Conservation (phyloP, 2,888 invertebrate genomes). For the Zootermopsis nevadensis region DNA sequence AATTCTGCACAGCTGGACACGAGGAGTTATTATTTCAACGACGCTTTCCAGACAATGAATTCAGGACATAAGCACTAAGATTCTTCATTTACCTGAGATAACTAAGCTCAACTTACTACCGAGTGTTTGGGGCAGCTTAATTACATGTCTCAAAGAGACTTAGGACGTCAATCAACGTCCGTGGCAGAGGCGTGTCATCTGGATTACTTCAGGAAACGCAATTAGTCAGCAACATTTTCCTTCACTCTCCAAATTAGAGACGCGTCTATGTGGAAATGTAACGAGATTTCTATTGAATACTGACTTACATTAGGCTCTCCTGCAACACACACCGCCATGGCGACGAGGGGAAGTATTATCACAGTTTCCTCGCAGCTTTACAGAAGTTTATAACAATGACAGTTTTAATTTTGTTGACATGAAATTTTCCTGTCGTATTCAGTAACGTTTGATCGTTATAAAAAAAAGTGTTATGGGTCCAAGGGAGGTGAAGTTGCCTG, state of each 20-base stretch:
- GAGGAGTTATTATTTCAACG: no score
- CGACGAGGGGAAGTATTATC: not conserved
- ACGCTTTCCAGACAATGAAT: no score
- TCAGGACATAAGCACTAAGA: no score
- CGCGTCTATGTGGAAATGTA: not conserved
- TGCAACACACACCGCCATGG: not conserved
- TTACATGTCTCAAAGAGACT: not conserved
- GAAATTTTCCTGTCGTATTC: conserved; percentile 24
- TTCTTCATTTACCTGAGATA: no score
- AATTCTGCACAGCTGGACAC: no score
- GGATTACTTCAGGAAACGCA: not conserved
- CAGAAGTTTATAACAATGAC: conserved; percentile 30
- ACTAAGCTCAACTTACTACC: no score
- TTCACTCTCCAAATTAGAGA: not conserved
- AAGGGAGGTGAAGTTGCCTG: not conserved
- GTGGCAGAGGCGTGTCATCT: not conserved
- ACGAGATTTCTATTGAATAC: not conserved
- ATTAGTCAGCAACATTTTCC: not conserved
- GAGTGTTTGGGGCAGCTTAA: not conserved
- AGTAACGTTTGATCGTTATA: conserved; percentile 8
- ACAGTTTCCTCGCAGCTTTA: not conserved
- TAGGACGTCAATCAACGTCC: not conserved
- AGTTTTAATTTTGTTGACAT: conserved; percentile 39
- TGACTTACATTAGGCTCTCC: not conserved
- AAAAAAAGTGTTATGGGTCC: conserved; percentile 16